Conservation (phyloP, 2,888 invertebrate genomes). For the Heliothis peltigera region DNA sequence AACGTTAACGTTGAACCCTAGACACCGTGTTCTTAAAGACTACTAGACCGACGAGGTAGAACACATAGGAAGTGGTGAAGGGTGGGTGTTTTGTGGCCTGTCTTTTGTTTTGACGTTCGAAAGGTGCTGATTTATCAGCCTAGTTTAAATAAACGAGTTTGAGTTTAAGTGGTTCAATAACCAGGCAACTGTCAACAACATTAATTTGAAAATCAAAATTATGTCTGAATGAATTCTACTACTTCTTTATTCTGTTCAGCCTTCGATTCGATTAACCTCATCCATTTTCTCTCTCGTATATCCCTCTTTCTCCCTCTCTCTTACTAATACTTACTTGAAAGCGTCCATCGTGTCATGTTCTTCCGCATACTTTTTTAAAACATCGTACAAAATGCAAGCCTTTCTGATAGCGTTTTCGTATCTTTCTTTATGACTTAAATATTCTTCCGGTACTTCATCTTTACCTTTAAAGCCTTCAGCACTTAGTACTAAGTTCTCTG, state of each 20-base stretch:
- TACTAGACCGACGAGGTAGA: too few species aligned
- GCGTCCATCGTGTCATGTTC: conserved; percentile 62
- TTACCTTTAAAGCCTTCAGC: conserved; percentile 68
- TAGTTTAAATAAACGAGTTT: too few species aligned
- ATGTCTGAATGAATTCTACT: too few species aligned
- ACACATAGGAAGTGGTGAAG: too few species aligned
- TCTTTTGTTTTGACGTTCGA: too few species aligned
- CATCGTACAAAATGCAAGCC: conserved; percentile 91
- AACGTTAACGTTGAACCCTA: too few species aligned
- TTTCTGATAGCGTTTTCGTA: conserved; percentile 94
- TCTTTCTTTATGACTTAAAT: conserved; percentile 94
- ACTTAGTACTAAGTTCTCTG: conserved; percentile 74
- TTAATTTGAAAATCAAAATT: too few species aligned
- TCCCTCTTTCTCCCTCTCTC: neutral
- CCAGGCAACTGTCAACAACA: too few species aligned
- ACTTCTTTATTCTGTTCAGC: neutral
- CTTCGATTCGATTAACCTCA: neutral
- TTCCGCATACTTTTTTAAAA: conserved; percentile 63
- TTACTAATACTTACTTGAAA: conserved; percentile 64
- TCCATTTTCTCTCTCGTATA: neutral
- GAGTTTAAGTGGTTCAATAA: too few species aligned
- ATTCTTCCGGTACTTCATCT: conserved; percentile 92
- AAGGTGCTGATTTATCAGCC: too few species aligned
- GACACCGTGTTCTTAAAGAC: too few species aligned
- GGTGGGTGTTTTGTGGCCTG: too few species aligned